Conservation (phyloP, 2,113 vertebrate species). For the Ochotona princeps region DNA sequence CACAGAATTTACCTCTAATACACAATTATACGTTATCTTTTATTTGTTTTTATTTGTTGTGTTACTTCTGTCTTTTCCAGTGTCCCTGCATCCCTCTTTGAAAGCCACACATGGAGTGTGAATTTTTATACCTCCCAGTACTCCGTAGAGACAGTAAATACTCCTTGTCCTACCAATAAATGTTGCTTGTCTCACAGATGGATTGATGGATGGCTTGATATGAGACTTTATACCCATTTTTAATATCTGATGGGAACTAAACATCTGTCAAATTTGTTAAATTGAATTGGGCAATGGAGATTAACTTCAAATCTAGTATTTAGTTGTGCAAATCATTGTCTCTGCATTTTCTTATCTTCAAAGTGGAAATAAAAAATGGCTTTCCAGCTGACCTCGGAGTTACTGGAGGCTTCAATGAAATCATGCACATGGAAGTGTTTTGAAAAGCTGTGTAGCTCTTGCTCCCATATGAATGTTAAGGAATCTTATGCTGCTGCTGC, state of each 20-base stretch:
- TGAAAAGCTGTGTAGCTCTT: not conserved
- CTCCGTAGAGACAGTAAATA: not conserved
- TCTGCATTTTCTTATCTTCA: constrained; percentile 51
- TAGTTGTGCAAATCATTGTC: constrained; percentile 24
- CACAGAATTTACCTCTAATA: constrained; percentile 21
- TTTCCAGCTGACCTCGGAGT: not conserved
- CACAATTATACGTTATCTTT: constrained; percentile 60
- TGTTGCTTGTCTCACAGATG: not conserved
- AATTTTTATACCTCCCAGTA: not conserved
- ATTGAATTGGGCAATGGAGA: constrained; percentile 25
- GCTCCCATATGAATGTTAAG: not conserved
- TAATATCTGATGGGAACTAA: constrained; percentile 35
- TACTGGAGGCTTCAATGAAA: constrained; percentile 17
- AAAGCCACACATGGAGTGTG: constrained; percentile 19
- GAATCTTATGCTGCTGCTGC: not conserved
- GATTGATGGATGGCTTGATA: constrained; percentile 22
- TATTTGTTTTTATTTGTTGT: constrained; percentile 50
- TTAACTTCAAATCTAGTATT: not conserved
- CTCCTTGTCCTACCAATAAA: not conserved
- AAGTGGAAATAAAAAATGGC: constrained; percentile 26
- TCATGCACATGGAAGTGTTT: not conserved
- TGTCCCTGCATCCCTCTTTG: constrained; percentile 8
- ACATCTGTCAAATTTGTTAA: constrained; percentile 50
- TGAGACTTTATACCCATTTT: constrained; percentile 12
- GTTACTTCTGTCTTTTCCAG: constrained; percentile 52